A percentile compares a stretch with the other conserved stretches of the same genome.
These are phyloP conservation scores for Hiodon alosoides DNA, from an alignment of 2,113 vertebrate genomes.

Conservation along the genomic window DNA sequence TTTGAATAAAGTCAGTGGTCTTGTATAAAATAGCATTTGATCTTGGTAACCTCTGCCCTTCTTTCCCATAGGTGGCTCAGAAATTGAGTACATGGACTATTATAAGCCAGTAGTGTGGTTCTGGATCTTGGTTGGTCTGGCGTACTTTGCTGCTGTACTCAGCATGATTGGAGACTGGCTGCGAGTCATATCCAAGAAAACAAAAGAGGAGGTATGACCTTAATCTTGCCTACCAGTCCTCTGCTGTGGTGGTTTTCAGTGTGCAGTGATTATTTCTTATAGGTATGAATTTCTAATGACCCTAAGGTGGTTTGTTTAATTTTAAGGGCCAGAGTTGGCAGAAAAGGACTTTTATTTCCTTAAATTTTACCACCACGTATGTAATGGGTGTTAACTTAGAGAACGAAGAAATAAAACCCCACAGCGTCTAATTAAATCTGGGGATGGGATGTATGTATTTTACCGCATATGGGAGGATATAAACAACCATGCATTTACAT, in stretches of 20 bases:
- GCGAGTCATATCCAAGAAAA: conserved; percentile 84
- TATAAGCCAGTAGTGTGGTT: conserved; percentile 94
- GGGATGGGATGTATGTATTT: background rate
- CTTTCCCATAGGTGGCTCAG: conserved; percentile 76
- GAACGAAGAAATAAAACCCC: background rate
- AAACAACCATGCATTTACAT: too few species aligned
- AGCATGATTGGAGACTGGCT: conserved; percentile 97
- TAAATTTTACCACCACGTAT: too few species aligned
- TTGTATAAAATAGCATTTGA: background rate
- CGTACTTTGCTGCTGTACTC: conserved; percentile 91
- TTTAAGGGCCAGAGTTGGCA: too few species aligned
- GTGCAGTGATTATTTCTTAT: too few species aligned
- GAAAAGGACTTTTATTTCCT: too few species aligned
- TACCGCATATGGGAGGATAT: too few species aligned
- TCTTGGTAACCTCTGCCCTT: conserved; percentile 19
- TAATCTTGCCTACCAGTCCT: background rate
- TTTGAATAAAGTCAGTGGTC: background rate
- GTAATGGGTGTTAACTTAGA: background rate
- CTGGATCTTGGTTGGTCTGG: conserved; percentile 91
- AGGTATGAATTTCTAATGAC: too few species aligned
- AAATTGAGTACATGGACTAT: conserved; percentile 85
- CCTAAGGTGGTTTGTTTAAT: too few species aligned
- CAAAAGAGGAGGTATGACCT: conserved; percentile 83
- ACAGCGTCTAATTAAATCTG: background rate
- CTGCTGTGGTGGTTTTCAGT: too few species aligned